Evolutionary conservation across 2,888 invertebrate species (phyloP), one percentile per base, ranked within the genome.

Genomic region (Tolmerus cingulatus): DNA sequence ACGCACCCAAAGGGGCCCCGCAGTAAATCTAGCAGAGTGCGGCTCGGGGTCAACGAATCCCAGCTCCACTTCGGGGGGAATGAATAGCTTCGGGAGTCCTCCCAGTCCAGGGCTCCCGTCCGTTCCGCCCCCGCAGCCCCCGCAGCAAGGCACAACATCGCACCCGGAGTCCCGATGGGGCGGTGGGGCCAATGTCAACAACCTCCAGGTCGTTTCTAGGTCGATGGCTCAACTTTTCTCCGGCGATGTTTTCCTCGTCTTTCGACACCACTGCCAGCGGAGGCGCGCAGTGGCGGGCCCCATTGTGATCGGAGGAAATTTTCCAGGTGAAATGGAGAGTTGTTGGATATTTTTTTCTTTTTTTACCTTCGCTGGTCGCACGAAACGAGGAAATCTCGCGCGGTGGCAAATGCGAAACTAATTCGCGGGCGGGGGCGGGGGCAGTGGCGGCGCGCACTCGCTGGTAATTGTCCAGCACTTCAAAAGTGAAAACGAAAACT

Each of bases 401-500:
- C 82, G 23, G 66, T 57, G 12, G 66, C 82, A 82, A 82, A 82
- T 30, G 57, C 82, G 57, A 34, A 82, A 82, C 82, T 57, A 57
- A 82, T 82, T 82, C 37, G 37, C n/a, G 66, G 27, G 37, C n/a
- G 66, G 23, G 37, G 27, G 40, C 5, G 5, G 40, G 8, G 51
- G 82, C n/a, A n/a, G 9, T 66, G 82, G 0, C 40, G 9, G 40
- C 37, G 40, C 37, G 57, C 82, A 57, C 57, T 82, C 57, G 57
- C 57, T 27, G 57, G 57, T 66, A 82, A 82, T 82, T 82, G 82
- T 82, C 57, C 82, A 82, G 23, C 57, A 12, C 9, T 57, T n/a
- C 82, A 82, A 82, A 82, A 82, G 82, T 82, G 82, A 82, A 82
- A 82, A 82, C 82, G 82, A 82, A 82, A 82, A 82, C 82, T 82